These are phyloP conservation scores for Zaprionus kolodkinae DNA, from an alignment of 1,140 invertebrate species.

Conservation along the genomic window DNA sequence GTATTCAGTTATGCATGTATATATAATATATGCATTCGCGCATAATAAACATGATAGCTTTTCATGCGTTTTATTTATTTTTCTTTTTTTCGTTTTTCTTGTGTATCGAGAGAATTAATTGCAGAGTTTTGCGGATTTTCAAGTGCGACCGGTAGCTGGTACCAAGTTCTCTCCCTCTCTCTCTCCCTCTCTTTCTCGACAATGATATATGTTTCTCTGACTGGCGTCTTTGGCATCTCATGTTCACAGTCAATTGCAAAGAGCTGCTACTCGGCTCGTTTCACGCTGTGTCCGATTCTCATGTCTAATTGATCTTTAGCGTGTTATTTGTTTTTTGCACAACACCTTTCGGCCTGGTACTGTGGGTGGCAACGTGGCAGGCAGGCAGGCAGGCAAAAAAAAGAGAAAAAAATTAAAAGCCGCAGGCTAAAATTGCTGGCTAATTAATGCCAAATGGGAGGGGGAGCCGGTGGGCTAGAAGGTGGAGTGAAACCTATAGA, in stretches of 20 bases:
- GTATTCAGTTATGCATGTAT: background rate
- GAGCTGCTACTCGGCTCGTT: constrained; percentile 39
- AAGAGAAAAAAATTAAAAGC: constrained; percentile 40
- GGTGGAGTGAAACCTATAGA: background rate
- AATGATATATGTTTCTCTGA: constrained; percentile 5
- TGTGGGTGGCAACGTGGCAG: constrained; percentile 46
- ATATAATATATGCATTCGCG: constrained; percentile 44
- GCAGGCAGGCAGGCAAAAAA: background rate
- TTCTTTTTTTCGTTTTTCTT: background rate
- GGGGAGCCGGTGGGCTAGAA: background rate
- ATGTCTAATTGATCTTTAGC: constrained; percentile 57
- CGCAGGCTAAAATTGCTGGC: constrained; percentile 49
- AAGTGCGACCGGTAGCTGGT: constrained; percentile 16
- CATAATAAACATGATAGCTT: constrained; percentile 40
- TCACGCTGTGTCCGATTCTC: constrained; percentile 46
- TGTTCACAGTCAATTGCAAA: constrained; percentile 44
- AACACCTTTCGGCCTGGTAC: constrained; percentile 32
- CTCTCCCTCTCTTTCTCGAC: constrained; percentile 3
- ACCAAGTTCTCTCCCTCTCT: background rate
- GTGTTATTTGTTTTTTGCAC: constrained; percentile 55
- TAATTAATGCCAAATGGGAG: constrained; percentile 56
- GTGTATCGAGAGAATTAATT: constrained; percentile 25
- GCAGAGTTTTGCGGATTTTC: background rate
- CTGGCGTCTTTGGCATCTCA: constrained; percentile 21
- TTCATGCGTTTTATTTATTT: constrained; percentile 20